Evolutionary conservation across 2,888 invertebrate species (phyloP).

Genomic region (Torymus auratus): DNA sequence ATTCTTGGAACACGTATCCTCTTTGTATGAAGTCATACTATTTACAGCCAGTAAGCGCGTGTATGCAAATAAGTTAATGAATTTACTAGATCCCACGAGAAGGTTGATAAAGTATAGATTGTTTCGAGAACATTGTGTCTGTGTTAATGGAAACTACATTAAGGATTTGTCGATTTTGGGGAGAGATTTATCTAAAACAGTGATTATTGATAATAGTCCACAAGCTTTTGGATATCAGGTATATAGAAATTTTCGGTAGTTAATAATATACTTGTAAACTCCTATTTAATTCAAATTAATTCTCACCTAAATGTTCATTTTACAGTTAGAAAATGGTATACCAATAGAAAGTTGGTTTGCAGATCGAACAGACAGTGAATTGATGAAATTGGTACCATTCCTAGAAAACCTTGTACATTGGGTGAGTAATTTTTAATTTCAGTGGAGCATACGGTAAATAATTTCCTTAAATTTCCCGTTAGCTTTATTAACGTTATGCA

Average conservation of each 20-base stretch:
- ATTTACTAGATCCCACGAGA: constrained; percentile 92
- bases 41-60: constrained; percentile 98
- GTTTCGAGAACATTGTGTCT: constrained; percentile 96
- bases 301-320: constrained; percentile 35
- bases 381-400: constrained; percentile 94
- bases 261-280: too few relatives aligned
- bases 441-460: neutral
- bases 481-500: neutral
- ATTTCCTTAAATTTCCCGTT: neutral
- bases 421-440: constrained; percentile 78
- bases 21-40: constrained; percentile 93
- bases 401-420: constrained; percentile 89
- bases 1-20: constrained; percentile 92
- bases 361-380: constrained; percentile 91
- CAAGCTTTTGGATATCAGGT: constrained; percentile 96
- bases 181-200: constrained; percentile 91
- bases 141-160: constrained; percentile 96
- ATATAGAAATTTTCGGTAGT: constrained; percentile 44
- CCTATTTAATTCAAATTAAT: constrained; percentile 1
- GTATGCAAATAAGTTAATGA: constrained; percentile 94
- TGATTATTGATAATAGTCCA: constrained; percentile 92
- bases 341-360: constrained; percentile 99
- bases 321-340: constrained; percentile 94
- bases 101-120: constrained; percentile 94
- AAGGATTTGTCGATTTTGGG: constrained; percentile 96